Base-by-base conservation (phyloP, 2,888 invertebrate genomes). In the Drosophila falleni region DNA sequence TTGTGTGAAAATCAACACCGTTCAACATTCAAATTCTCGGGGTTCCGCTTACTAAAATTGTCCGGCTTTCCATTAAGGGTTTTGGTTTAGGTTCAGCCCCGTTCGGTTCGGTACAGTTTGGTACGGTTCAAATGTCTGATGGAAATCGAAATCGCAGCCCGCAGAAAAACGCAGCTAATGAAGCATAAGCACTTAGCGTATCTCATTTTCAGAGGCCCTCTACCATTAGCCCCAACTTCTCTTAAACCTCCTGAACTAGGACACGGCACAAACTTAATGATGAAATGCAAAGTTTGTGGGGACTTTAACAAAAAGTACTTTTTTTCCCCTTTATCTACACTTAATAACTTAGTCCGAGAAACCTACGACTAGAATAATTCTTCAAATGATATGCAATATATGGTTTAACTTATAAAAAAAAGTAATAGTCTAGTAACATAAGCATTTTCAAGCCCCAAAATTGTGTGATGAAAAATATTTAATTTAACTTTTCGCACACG, bases 1-100 rank as follows among this genome's bases (percentile, higher is more conserved):
- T 78, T 84, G 90, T 89, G 88, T 84, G 90, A 90, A 90, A 90
- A 80, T 90, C 89, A 87, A 78, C 88, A 89, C 90, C 81, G 82
- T 78, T 70, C 81, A 58, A 59, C 59, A 49, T 56, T 56, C 62
- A 29, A n/a, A 16, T 35, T 42, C 19, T 16, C 46, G 29, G 56
- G 10, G 33, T 44, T 46, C 35, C 35, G 56, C 23, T 54, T 54
- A 29, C 39, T 39, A 15, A 39, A 39, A 54, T 49, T 49, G 29
- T 15, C 35, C 13, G 13, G 39, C 37, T 13, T 31, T 11, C 19
- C 46, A 33, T 16, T 19, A 47, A n/a, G 44, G 26, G 8, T 54
- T 62, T 26, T 37, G 51, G 9, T 19, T 26, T 33, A 33, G 23
- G 16, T 15, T 39, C 23, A 16, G n/a, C 11, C 13, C 35, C 16